Evolutionary conservation across 2,113 vertebrate genomes (phyloP).

Genomic region (Rallus limicola): DNA sequence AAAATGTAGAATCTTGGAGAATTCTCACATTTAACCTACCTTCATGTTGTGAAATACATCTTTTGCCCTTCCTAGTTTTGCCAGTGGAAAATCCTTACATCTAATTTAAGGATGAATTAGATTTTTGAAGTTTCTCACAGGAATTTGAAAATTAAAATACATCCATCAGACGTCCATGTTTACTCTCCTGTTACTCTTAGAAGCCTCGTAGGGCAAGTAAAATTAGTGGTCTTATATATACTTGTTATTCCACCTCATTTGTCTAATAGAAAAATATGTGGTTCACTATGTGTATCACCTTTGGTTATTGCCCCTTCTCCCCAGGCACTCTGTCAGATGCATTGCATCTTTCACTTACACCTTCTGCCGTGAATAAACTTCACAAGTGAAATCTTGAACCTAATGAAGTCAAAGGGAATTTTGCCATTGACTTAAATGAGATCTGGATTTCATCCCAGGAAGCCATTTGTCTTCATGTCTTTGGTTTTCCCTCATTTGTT

Average conservation of each 20-base stretch:
- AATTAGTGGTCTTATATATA: neutral
- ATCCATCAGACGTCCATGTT: neutral
- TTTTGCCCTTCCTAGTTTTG: neutral
- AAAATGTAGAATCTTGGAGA: neutral
- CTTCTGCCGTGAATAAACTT: neutral
- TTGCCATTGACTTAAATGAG: constrained; percentile 6
- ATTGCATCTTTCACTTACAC: neutral
- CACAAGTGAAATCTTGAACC: neutral
- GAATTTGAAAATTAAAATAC: neutral
- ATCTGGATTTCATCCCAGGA: constrained; percentile 1
- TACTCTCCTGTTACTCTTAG: neutral
- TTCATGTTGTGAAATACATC: neutral
- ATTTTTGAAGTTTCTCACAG: neutral
- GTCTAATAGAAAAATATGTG: neutral
- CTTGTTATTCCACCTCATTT: neutral
- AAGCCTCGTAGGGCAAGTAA: neutral
- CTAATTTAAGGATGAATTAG: neutral
- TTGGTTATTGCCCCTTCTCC: constrained; percentile 12
- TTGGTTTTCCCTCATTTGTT: constrained; percentile 12
- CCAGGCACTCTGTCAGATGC: neutral
- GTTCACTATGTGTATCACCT: neutral
- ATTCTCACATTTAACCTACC: neutral
- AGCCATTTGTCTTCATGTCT: constrained; percentile 23
- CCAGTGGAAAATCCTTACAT: neutral
- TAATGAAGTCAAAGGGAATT: constrained; percentile 7